phyloP scores from a whole-genome alignment of 2,797 vertebrate species.

The Chelonia mydas region DNA sequence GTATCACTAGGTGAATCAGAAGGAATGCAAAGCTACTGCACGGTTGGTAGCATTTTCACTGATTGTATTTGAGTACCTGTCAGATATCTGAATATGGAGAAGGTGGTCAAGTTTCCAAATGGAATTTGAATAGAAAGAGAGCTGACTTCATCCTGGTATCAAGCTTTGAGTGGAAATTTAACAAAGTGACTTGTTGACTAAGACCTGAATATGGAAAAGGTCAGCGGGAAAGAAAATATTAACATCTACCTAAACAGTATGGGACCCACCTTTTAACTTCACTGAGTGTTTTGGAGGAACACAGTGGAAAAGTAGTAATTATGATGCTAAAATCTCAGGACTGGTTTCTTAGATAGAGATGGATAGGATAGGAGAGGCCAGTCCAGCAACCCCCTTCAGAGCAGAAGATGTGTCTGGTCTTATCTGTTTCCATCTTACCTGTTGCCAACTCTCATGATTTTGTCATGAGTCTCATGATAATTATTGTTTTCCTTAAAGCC shows the following conservation, averaged over 20 bases:
- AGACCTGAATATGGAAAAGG: background rate
- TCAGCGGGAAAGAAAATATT: background rate
- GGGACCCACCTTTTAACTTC: background rate
- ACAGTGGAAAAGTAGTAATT: background rate
- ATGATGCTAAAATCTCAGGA: background rate
- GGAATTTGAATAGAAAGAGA: background rate
- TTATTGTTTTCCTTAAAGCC: too few species aligned
- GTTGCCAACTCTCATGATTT: too few species aligned
- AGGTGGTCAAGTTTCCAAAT: conserved; percentile 37
- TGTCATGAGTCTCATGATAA: too few species aligned
- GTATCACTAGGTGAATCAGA: conserved; percentile 63
- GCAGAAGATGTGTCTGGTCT: background rate
- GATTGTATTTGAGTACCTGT: conserved; percentile 34
- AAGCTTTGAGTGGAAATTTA: background rate
- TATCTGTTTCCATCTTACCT: too few species aligned
- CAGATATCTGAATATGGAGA: conserved; percentile 42
- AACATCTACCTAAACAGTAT: background rate
- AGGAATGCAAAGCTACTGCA: conserved; percentile 65
- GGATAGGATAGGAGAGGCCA: background rate
- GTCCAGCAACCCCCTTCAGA: background rate
- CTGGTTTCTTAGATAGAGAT: background rate
- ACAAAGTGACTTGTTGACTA: background rate
- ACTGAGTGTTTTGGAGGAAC: background rate
- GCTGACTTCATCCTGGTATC: background rate
- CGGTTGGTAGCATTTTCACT: conserved; percentile 28